Conservation (phyloP, 2,113 vertebrate genomes). For the Anser brachyrhynchus region DNA sequence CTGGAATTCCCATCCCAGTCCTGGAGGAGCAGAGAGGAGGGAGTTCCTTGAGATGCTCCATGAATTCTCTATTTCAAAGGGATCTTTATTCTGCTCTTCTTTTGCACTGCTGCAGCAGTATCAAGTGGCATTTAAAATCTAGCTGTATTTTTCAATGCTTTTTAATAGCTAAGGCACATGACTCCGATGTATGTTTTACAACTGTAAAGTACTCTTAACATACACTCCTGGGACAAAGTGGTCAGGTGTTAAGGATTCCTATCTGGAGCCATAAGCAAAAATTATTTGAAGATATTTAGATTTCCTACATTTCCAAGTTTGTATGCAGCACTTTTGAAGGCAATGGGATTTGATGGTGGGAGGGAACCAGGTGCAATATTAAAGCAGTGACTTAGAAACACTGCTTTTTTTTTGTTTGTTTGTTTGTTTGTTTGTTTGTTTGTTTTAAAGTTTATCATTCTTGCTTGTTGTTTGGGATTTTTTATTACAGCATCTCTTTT, state of each 20-base stretch:
- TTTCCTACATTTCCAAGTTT: neutral
- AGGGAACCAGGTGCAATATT: neutral
- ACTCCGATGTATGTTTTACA: neutral
- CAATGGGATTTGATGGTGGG: neutral
- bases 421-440: neutral
- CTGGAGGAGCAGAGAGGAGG: neutral
- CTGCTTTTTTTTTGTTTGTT: neutral
- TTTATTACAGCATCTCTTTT: neutral
- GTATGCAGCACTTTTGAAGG: neutral
- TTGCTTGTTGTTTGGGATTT: neutral
- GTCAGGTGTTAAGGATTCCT: neutral
- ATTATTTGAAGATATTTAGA: neutral
- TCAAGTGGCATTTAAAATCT: neutral
- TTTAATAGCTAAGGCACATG: neutral
- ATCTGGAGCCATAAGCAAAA: neutral
- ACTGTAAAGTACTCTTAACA: neutral
- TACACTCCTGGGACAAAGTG: neutral
- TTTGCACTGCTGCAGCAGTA: neutral
- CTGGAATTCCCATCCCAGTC: neutral
- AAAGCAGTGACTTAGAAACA: neutral
- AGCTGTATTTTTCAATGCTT: neutral
- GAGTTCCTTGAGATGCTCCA: neutral
- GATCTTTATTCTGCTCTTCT: neutral
- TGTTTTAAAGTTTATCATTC: neutral
- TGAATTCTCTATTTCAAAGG: neutral